A percentile compares a stretch with the other conserved stretches of the same genome.
Evolutionary conservation across 2,797 vertebrate species (phyloP).

Genomic region (Pogoniulus pusillus): DNA sequence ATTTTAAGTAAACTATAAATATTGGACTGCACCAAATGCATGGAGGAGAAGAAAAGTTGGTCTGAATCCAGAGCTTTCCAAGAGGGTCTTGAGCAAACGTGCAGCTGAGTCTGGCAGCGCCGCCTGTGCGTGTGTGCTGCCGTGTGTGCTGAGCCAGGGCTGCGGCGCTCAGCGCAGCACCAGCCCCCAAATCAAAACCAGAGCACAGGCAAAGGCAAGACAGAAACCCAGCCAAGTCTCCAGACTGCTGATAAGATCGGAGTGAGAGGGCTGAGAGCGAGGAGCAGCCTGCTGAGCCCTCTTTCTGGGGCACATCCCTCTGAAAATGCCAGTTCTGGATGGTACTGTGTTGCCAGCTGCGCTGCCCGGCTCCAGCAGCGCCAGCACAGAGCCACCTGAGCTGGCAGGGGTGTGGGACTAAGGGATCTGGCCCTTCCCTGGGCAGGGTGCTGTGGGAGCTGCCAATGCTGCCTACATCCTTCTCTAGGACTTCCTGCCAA

Average conservation of each 20-base stretch:
- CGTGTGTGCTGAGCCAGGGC: slow-evolving; percentile 14
- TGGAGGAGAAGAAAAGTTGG: slow-evolving; percentile 62
- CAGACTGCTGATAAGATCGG: not conserved
- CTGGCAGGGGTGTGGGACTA: fast-evolving
- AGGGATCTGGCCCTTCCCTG: not conserved
- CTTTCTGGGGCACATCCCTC: fast-evolving
- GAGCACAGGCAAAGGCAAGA: not conserved
- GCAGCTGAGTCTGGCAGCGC: slow-evolving; percentile 51
- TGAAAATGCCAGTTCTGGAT: not conserved
- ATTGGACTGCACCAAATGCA: slow-evolving; percentile 49
- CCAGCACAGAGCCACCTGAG: not conserved
- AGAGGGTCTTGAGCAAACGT: slow-evolving; percentile 57
- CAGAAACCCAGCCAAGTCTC: not conserved
- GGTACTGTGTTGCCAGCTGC: fast-evolving
- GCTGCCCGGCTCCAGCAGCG: not conserved
- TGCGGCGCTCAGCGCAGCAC: not conserved
- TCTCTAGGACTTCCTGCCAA: not conserved
- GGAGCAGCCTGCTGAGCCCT: not conserved
- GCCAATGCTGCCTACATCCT: not conserved
- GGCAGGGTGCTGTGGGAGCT: not conserved
- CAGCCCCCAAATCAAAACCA: slow-evolving; percentile 54
- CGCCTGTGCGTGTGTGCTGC: not conserved
- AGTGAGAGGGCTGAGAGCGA: not conserved
- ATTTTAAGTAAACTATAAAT: slow-evolving; percentile 73
- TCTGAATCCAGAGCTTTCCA: slow-evolving; percentile 51